Conservation (phyloP, 2,888 invertebrate genomes). For the Acanthosepion pharaonis region DNA sequence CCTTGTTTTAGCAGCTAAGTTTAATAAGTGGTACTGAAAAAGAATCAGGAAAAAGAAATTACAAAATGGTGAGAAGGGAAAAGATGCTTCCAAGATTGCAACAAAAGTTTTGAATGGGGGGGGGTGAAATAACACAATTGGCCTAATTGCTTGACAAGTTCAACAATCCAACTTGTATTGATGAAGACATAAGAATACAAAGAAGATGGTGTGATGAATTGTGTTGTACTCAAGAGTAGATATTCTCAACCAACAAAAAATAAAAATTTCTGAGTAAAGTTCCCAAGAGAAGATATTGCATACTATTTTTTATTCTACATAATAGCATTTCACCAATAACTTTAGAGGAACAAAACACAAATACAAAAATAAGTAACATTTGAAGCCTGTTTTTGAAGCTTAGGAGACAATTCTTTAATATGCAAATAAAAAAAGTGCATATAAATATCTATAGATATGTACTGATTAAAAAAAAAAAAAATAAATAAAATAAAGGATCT, state of each 20-base stretch:
- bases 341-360: neutral
- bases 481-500: neutral
- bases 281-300: neutral
- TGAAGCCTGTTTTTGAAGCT: neutral
- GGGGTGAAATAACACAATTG: neutral
- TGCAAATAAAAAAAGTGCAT: neutral
- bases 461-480: neutral
- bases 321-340: neutral
- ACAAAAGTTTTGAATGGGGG: neutral
- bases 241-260: neutral
- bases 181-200: neutral
- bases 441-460: neutral
- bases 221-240: neutral
- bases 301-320: neutral
- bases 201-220: neutral
- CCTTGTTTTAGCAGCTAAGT: constrained; percentile 33
- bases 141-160: neutral
- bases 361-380: neutral
- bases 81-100: neutral
- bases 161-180: neutral
- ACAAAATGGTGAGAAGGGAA: neutral
- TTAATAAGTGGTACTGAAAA: neutral
- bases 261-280: neutral
- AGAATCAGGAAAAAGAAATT: neutral
- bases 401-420: neutral